Base-by-base conservation (phyloP, 2,888 invertebrate genomes). In the Malthinus seriepunctatus region DNA sequence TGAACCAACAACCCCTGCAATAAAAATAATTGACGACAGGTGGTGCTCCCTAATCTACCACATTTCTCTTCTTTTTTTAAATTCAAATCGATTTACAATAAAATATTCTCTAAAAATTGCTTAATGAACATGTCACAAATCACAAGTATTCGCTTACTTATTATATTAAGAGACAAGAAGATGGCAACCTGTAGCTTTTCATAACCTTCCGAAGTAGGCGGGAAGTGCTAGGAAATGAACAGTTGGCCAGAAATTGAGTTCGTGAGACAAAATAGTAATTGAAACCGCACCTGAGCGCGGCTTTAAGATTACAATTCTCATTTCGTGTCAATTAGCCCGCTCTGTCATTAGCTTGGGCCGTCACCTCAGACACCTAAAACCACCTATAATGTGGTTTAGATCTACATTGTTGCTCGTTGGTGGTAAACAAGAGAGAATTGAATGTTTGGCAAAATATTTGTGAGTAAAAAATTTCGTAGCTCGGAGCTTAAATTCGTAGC, bases 261-360 rank as follows among this genome's bases (percentile, higher is more conserved):
- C 75, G 75, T 75, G 76, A 75, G 73, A 74, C 72, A 71, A 74
- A 72, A 73, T 70, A 74, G 75, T 74, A 75, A 76, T 76, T 73
- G 75, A 75, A 76, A 73, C 69, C 71, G 69, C 73, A 74, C 72
- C 73, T 71, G 73, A 74, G 73, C 67, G 72, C 72, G 73, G 73
- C 70, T 70, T 67, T 66, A 71, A 73, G 75, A 78, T 78, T 77
- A 77, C 71, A 76, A 75, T 72, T 75, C 75, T 76, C 78, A 76
- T 76, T 76, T 75, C 71, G 71, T 75, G 71, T 74, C 77, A 78
- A 78, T 78, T 78, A 78, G 75, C 67, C 67, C 67, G 76, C 73
- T 76, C 76, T 78, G 77, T 78, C 71, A 78, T 78, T 78, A 78
- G 69, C 68, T 70, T 69, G 71, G 67, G 67, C 68, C 71, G 73